Evolutionary conservation across 2,888 invertebrate genomes (phyloP), one percentile per base, ranked within the genome.

Genomic region (Belgica antarctica): DNA sequence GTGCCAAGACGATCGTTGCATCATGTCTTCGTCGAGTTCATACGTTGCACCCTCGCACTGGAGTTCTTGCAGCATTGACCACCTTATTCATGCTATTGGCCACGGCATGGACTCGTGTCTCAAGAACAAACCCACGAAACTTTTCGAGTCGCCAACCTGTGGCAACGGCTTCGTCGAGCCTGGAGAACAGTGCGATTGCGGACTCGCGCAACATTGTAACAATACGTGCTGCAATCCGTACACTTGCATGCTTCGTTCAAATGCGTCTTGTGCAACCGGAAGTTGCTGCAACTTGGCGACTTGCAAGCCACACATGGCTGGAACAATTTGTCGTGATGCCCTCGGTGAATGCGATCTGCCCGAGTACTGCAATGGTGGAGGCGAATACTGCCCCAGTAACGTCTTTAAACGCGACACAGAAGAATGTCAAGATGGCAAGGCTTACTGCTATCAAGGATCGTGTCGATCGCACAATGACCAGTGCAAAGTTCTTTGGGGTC

Each of bases 91-190:
- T 71, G 92, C 96, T 0, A 95, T 97, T 78, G 92, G 93, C 73
- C 91, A 94, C 73, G 96, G 97, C 8, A 96, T 97, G 94, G 98
- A 98, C 81, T 95, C 96, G 77, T 96, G 96, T 76, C 77, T 89
- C 71, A 85, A 92, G 47, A 96, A 99, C 80, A 92, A 92, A 75
- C 98, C 98, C 0, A 83, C 83, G 70, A 83, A 85, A 5, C 81
- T 94, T 0, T 92, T 91, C 78, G 89, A 88, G 47, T 89, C 91
- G 28, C 93, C 94, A 1, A 90, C 91, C 7, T 99, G 94, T 81
- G 96, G 95, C 27, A 99, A 99, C 81, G 96, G 96, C 0, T 95
- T 97, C 79, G 90, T 96, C 1, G 98, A 99, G 78, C 87, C 89
- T 0, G 97, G 96, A 1, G 98, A 99, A 78, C 92, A 98, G 78